Evolutionary conservation across 92 coral and sea anemone species (phyloP), one percentile per base, ranked within the genome.

Genomic region (Zoanthus gigantus): DNA sequence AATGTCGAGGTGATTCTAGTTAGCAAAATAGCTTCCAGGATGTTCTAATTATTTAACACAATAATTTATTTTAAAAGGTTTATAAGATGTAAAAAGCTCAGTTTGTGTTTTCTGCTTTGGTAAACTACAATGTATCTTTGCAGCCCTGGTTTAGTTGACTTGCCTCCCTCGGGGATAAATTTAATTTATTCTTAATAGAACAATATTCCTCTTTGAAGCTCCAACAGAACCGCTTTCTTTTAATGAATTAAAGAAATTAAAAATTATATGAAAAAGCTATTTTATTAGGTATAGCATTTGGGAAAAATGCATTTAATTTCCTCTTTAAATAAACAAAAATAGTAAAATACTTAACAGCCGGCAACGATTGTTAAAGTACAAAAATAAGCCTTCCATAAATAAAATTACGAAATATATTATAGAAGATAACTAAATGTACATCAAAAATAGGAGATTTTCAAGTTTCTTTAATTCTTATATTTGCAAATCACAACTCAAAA

Each of bases 181-280:
- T 2, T 16, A n/a, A 18, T 18, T 2, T 16, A n/a, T 8, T 58
- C 18, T 67, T 17, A 34, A 46, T 2, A 14, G 17, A 44, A 65
- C 73, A 80, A 80, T 65, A 66, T 23, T 23, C 74, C 13, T 63
- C 68, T 63, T 61, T 72, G 29, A 12, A 34, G 50, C 73, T 79
- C 34, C 42, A 34, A 52, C 45, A 81, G 44, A 66, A 46, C 46
- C 31, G 47, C 12, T 81, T 60, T 42, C 47, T 14, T 58, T 28
- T 57, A 53, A 46, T 81, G 47, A 81, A 65, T 81, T 81, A 28
- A 9, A 66, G 30, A 81, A 81, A 66, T 73, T 66, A 7, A 23
- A 48, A 80, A 65, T n/a, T 28, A 66, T 46, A 32, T 66, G 74
- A 46, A 81, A 4, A n/a, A n/a, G n/a, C n/a, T n/a, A n/a, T 81